Evolutionary conservation across 2,797 vertebrate genomes (phyloP).

Genomic region (Sylvia borin): DNA sequence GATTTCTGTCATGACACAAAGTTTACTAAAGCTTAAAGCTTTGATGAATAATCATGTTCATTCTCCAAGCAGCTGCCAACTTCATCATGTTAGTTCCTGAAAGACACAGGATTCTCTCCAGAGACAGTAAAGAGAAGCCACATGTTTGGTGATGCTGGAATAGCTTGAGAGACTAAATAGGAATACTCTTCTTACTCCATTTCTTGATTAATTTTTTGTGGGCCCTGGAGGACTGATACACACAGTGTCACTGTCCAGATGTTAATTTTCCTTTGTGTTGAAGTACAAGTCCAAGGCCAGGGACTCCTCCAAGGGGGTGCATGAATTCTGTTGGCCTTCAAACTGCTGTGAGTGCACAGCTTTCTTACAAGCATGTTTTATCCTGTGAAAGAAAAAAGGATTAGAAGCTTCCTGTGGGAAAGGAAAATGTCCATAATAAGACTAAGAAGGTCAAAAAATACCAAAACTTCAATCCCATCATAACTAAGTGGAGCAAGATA

Average conservation of each 20-base stretch:
- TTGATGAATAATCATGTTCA: background rate
- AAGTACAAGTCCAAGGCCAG: background rate
- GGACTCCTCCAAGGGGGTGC: background rate
- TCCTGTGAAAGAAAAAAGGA: background rate
- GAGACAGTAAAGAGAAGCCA: background rate
- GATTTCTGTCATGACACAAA: background rate
- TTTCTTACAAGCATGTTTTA: background rate
- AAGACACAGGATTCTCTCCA: background rate
- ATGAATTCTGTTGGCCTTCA: background rate
- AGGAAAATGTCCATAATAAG: accelerated
- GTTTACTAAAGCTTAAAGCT: background rate
- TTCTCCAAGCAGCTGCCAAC: background rate
- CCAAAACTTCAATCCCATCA: background rate
- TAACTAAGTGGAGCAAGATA: background rate
- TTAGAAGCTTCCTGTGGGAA: background rate
- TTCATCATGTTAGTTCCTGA: background rate
- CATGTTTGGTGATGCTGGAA: background rate
- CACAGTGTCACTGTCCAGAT: too few species aligned
- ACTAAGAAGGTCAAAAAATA: background rate
- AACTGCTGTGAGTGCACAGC: background rate
- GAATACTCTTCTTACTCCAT: background rate
- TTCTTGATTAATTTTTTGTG: background rate
- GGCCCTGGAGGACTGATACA: too few species aligned
- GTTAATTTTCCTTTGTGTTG: background rate
- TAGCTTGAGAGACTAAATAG: background rate